Conservation (phyloP, 1,140 invertebrate species). For the Panagrolaimus sp. region DNA sequence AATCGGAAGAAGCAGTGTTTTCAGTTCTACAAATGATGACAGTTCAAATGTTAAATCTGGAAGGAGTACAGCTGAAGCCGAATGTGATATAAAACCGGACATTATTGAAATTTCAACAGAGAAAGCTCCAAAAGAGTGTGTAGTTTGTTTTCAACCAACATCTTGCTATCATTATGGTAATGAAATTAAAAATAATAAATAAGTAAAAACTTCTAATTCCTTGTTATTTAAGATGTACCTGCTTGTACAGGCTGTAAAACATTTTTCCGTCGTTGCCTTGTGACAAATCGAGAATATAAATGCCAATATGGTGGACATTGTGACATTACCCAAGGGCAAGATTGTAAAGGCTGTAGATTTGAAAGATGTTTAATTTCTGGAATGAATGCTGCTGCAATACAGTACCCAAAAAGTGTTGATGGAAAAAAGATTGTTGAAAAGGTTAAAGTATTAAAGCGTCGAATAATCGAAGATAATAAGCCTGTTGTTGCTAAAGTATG, state of each 20-base stretch:
- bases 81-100: neutral
- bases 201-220: neutral
- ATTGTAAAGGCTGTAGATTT: neutral
- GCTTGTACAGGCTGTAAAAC: slow-evolving; percentile 1
- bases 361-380: slow-evolving; percentile 7
- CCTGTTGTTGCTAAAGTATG: slow-evolving; percentile 1
- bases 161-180: slow-evolving; percentile 11
- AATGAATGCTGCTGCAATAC: slow-evolving; percentile 7
- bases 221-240: neutral
- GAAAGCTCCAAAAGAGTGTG: neutral
- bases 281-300: slow-evolving; percentile 1
- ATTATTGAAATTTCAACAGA: neutral
- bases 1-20: too few species aligned
- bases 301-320: slow-evolving; percentile 6
- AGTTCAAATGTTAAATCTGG: too few species aligned
- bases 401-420: slow-evolving; percentile 2
- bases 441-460: neutral
- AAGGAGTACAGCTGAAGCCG: too few species aligned
- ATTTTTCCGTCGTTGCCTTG: slow-evolving; percentile 1
- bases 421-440: neutral
- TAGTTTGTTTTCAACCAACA: neutral
- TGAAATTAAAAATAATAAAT: neutral
- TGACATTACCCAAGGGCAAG: neutral
- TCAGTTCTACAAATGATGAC: too few species aligned
- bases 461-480: slow-evolving; percentile 7